phyloP scores from a whole-genome alignment of 2,888 invertebrate genomes.

The Lydus trimaculatus region DNA sequence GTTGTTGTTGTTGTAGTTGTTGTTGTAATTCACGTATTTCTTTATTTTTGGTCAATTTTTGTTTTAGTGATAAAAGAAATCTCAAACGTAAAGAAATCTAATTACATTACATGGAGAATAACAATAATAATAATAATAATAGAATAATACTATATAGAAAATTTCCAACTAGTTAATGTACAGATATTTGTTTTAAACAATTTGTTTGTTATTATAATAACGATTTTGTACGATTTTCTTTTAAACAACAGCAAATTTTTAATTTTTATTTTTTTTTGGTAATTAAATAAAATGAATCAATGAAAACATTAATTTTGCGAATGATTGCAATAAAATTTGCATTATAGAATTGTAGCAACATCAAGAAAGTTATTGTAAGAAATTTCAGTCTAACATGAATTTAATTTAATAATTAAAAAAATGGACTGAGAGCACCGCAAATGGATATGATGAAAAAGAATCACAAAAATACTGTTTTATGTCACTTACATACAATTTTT shows the following conservation, averaged over 20 bases:
- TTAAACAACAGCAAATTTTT: conserved; percentile 25
- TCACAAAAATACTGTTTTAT: conserved; percentile 17
- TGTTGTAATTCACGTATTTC: conserved; percentile 47
- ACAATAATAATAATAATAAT: conserved; percentile 22
- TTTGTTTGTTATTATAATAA: conserved; percentile 14
- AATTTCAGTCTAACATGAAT: conserved; percentile 31
- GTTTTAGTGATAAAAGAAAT: conserved; percentile 42
- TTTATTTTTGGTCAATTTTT: conserved; percentile 43
- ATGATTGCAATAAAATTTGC: not conserved
- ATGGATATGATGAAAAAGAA: conserved; percentile 36
- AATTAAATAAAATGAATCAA: conserved; percentile 7
- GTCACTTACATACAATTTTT: not conserved
- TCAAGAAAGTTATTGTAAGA: conserved; percentile 29
- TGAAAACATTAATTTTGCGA: too few species aligned
- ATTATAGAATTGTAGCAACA: conserved; percentile 26
- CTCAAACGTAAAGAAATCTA: conserved; percentile 43
- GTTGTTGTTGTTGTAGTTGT: not conserved
- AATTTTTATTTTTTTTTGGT: conserved; percentile 11
- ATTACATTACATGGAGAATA: conserved; percentile 33
- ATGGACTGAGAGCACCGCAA: conserved; percentile 39
- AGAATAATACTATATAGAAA: too few species aligned
- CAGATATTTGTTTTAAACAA: conserved; percentile 19
- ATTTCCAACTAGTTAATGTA: conserved; percentile 30
- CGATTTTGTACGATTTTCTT: conserved; percentile 33
- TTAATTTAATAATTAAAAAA: not conserved